Conservation (phyloP, 2,113 vertebrate genomes). For the Mixornis gularis region DNA sequence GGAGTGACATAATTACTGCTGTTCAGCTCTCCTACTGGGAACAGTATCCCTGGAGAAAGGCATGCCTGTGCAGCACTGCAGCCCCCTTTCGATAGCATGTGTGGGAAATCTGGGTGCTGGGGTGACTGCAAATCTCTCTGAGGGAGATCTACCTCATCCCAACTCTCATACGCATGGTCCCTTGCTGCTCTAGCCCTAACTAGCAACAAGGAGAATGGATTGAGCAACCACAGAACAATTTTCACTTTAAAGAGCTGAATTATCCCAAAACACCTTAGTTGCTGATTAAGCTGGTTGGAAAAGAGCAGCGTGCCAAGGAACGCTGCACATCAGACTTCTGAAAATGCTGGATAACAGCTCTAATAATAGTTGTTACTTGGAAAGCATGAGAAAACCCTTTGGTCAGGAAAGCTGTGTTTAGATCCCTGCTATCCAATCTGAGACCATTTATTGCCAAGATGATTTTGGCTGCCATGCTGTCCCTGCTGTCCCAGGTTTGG, state of each 20-base stretch:
- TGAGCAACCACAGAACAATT: background rate
- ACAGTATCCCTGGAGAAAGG: background rate
- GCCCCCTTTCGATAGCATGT: background rate
- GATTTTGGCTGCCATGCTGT: background rate
- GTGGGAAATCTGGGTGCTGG: background rate
- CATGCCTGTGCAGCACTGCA: background rate
- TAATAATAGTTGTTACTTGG: background rate
- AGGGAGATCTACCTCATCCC: background rate
- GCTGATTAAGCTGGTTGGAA: background rate
- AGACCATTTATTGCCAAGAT: background rate
- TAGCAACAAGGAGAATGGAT: background rate
- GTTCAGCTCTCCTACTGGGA: background rate
- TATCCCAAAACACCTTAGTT: background rate
- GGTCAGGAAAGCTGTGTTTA: background rate
- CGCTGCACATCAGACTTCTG: accelerated
- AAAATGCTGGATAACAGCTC: background rate
- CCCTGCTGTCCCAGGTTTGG: background rate
- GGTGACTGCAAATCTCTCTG: background rate
- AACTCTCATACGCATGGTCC: background rate
- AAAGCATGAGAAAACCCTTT: background rate
- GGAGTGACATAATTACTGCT: background rate
- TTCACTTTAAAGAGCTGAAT: background rate
- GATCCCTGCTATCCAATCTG: background rate
- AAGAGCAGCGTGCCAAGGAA: background rate
- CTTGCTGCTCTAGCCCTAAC: background rate